These are phyloP conservation scores for Euglossa dilemma DNA, from an alignment of 1,140 invertebrate species.

Conservation along the genomic window DNA sequence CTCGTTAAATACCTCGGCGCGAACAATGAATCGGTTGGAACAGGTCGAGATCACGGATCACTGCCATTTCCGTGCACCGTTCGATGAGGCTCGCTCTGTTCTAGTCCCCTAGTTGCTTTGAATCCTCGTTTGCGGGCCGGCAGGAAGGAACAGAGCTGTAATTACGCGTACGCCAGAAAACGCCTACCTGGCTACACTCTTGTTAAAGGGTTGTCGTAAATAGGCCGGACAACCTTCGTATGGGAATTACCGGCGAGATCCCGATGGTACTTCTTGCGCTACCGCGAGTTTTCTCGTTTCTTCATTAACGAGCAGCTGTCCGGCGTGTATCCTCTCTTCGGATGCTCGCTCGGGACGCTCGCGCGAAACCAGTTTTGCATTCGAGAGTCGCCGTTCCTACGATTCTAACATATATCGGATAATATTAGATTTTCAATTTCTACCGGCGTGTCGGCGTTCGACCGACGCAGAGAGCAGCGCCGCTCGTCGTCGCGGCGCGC, in stretches of 20 bases:
- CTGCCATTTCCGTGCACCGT: slow-evolving; percentile 52
- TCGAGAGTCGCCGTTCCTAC: background rate
- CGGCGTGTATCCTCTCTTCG: background rate
- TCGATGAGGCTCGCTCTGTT: slow-evolving; percentile 38
- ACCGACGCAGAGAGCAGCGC: too few species aligned
- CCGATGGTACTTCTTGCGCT: background rate
- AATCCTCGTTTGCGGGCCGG: slow-evolving; percentile 16
- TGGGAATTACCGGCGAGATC: slow-evolving; percentile 2
- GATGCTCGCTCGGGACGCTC: too few species aligned
- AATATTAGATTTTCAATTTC: slow-evolving; percentile 40
- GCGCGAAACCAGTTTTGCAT: slow-evolving; percentile 24
- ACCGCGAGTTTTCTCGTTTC: slow-evolving; percentile 24
- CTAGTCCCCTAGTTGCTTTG: slow-evolving; percentile 39
- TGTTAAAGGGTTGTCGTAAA: slow-evolving; percentile 53
- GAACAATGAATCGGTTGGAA: slow-evolving; percentile 43
- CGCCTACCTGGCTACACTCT: slow-evolving; percentile 16
- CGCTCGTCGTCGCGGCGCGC: background rate
- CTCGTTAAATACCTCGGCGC: slow-evolving; percentile 22
- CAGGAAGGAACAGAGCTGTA: slow-evolving; percentile 52
- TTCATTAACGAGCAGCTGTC: background rate
- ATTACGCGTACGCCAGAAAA: slow-evolving; percentile 54
- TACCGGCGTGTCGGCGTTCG: background rate
- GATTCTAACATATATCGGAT: slow-evolving; percentile 14
- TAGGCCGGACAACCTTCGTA: slow-evolving; percentile 44
- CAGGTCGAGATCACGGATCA: slow-evolving; percentile 28